Evolutionary conservation across 2,113 vertebrate species (phyloP).

Genomic region (Ovis aries): DNA sequence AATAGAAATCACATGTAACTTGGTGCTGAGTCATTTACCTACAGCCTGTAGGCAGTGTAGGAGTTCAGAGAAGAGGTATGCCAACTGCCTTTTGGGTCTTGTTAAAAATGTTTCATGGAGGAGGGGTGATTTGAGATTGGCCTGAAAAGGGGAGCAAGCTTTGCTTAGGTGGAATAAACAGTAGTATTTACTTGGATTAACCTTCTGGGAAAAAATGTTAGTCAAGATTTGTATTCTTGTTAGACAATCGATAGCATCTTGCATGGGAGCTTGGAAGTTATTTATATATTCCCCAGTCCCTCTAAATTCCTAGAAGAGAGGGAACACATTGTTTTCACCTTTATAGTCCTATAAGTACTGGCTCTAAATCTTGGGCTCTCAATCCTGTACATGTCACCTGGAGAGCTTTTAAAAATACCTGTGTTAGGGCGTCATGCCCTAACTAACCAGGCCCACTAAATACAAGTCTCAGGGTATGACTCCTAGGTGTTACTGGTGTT

Average conservation of each 20-base stretch:
- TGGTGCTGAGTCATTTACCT: not conserved
- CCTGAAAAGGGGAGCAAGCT: not conserved
- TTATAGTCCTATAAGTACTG: not conserved
- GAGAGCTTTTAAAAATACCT: not conserved
- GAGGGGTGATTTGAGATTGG: not conserved
- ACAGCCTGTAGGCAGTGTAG: not conserved
- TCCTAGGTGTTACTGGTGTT: not conserved
- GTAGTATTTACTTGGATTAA: not conserved
- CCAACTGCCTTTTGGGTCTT: not conserved
- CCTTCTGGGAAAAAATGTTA: not conserved
- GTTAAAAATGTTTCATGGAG: not conserved
- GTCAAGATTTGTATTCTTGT: not conserved
- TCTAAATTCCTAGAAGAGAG: not conserved
- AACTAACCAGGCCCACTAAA: not conserved
- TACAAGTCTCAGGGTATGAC: not conserved
- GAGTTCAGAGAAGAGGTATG: not conserved
- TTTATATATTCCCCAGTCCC: not conserved
- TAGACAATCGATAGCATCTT: not conserved
- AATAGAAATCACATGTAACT: not conserved
- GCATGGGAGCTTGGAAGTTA: not conserved
- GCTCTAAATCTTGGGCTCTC: not conserved
- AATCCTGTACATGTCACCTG: not conserved
- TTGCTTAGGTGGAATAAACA: not conserved
- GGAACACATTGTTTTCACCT: not conserved
- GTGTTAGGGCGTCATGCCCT: not conserved